Evolutionary conservation across 2,113 vertebrate genomes (phyloP).

Genomic region (Climacteris rufus): DNA sequence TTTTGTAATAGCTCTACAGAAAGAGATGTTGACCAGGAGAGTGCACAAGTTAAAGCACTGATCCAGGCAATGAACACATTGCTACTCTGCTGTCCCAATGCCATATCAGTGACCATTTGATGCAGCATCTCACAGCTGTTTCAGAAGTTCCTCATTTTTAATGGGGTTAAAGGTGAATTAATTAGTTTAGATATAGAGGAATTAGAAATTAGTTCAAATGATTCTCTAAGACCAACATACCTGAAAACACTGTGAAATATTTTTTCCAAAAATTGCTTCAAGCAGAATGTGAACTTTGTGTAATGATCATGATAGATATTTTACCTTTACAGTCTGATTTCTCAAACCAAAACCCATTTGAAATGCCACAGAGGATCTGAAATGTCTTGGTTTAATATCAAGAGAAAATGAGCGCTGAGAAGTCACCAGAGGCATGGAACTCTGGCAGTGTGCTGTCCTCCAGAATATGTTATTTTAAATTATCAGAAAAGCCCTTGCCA

Average conservation of each 20-base stretch:
- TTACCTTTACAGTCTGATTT: conserved; percentile 22
- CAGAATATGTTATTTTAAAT: not conserved
- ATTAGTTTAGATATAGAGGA: not conserved
- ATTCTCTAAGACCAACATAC: not conserved
- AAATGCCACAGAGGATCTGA: conserved; percentile 29
- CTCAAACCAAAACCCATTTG: not conserved
- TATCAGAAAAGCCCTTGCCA: not conserved
- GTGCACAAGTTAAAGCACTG: not conserved
- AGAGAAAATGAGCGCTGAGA: conserved; percentile 11
- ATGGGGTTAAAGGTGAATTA: not conserved
- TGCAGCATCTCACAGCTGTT: not conserved
- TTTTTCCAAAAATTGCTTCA: not conserved
- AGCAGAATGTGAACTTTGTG: conserved; percentile 35
- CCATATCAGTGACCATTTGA: not conserved
- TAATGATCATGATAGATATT: not conserved
- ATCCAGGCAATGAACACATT: not conserved
- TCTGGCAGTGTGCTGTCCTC: not conserved
- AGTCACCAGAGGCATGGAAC: not conserved
- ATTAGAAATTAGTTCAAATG: not conserved
- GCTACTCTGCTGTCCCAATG: not conserved
- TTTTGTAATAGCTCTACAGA: not conserved
- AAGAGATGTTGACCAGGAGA: not conserved
- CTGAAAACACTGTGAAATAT: not conserved
- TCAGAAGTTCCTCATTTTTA: not conserved
- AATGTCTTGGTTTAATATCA: conserved; percentile 29